A percentile compares a stretch with the other conserved stretches of the same genome.
Conservation (phyloP, 1,140 invertebrate species). For the Calliphora vicina region DNA sequence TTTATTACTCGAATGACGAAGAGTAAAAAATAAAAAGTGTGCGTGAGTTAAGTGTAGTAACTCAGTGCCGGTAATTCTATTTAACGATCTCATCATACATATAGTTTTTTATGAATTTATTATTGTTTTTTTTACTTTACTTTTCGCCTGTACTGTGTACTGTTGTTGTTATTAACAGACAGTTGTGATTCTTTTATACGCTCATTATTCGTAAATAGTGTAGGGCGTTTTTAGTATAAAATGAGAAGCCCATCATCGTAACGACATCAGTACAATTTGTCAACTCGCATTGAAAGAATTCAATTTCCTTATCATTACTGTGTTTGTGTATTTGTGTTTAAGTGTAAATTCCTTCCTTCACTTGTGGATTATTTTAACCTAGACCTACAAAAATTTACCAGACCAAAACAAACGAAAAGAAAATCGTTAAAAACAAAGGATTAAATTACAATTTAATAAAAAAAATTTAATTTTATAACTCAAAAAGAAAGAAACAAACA, state of each 20-base stretch:
- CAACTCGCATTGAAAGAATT: conserved; percentile 33
- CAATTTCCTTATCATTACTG: not conserved
- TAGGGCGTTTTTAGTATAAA: conserved; percentile 36
- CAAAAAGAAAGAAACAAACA: not conserved
- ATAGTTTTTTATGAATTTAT: conserved; percentile 51
- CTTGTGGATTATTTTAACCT: not conserved
- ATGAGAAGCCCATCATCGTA: conserved; percentile 15
- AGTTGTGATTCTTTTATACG: conserved; percentile 23
- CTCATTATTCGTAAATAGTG: not conserved
- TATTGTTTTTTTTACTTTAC: conserved; percentile 40
- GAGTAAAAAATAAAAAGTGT: conserved; percentile 39
- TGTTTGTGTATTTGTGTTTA: not conserved
- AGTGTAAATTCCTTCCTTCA: too few species aligned
- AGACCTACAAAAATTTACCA: conserved; percentile 11
- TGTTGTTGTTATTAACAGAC: conserved; percentile 20
- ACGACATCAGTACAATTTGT: conserved; percentile 36
- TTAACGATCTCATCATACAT: conserved; percentile 38
- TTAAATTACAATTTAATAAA: not conserved
- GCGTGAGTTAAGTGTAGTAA: conserved; percentile 24
- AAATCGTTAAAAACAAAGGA: not conserved
- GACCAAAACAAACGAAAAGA: not conserved
- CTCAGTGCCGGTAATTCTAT: conserved; percentile 46
- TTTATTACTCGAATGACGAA: conserved; percentile 30
- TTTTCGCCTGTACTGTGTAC: conserved; percentile 32
- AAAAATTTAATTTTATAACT: not conserved